Percentiles rank a stretch among this genome's conserved stretches.
These are phyloP conservation scores for Aphelinus certus DNA, from an alignment of 1,140 invertebrate genomes.

Conservation along the genomic window DNA sequence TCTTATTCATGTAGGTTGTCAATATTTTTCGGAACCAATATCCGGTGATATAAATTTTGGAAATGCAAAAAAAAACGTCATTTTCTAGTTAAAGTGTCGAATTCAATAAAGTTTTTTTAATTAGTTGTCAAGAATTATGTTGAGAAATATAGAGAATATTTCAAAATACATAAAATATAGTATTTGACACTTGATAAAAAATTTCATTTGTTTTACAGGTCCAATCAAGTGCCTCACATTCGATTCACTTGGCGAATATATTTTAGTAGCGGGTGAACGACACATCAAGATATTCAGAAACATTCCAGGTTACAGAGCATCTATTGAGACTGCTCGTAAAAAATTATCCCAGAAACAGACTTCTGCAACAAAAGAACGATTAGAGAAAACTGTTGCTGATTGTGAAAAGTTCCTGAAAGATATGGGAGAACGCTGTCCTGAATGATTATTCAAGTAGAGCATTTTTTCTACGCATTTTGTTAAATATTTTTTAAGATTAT, in stretches of 20 bases:
- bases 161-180: neutral
- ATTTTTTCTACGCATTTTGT: slow-evolving; percentile 21
- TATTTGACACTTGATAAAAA: neutral
- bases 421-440: slow-evolving; percentile 61
- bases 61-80: no score
- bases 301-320: slow-evolving; percentile 78
- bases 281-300: slow-evolving; percentile 84
- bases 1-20: neutral
- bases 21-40: no score
- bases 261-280: slow-evolving; percentile 81
- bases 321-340: slow-evolving; percentile 72
- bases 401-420: slow-evolving; percentile 68
- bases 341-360: slow-evolving; percentile 72
- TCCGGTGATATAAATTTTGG: no score
- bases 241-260: slow-evolving; percentile 76
- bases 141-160: no score
- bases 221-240: slow-evolving; percentile 76
- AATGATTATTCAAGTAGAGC: slow-evolving; percentile 33
- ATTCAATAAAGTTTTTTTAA: no score
- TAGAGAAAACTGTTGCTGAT: slow-evolving; percentile 76
- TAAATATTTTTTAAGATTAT: slow-evolving; percentile 24
- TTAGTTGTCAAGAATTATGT: no score
- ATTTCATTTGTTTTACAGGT: slow-evolving; percentile 67
- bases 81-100: no score
- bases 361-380: slow-evolving; percentile 77